These are phyloP conservation scores for Hypomecis atomaria DNA, from an alignment of 2,888 invertebrate genomes.

Conservation along the genomic window DNA sequence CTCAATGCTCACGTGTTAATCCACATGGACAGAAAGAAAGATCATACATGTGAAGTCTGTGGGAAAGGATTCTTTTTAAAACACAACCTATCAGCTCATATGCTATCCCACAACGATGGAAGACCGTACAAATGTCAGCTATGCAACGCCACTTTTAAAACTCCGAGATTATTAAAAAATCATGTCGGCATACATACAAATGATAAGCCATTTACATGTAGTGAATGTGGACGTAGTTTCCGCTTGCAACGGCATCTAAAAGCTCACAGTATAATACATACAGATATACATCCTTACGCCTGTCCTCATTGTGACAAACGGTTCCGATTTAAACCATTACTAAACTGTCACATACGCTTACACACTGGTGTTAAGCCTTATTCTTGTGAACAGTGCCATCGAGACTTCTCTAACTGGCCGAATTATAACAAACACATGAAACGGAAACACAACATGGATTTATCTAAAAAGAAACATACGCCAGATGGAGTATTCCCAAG, in stretches of 20 bases:
- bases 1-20: conserved; percentile 81
- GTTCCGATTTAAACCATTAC: conserved; percentile 71
- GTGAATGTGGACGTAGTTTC: conserved; percentile 61
- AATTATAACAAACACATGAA: conserved; percentile 93
- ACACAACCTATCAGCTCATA: conserved; percentile 57
- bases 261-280: conserved; percentile 88
- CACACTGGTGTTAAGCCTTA: conserved; percentile 89
- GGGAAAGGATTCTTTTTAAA: conserved; percentile 66
- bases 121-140: conserved; percentile 68
- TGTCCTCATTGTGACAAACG: conserved; percentile 89
- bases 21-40: conserved; percentile 76
- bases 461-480: conserved; percentile 65
- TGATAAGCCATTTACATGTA: conserved; percentile 60
- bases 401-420: conserved; percentile 89
- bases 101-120: conserved; percentile 60
- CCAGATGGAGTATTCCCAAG: conserved; percentile 69
- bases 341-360: conserved; percentile 84
- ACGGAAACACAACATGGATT: conserved; percentile 85
- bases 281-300: conserved; percentile 88
- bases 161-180: conserved; percentile 48
- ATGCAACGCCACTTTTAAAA: conserved; percentile 65
- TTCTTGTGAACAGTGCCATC: conserved; percentile 87
- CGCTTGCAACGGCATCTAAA: conserved; percentile 69
- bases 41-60: conserved; percentile 69
- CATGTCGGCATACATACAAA: conserved; percentile 61